These are phyloP conservation scores for Leptoteleia sp. DNA, from an alignment of 1,140 invertebrate species.

Conservation along the genomic window DNA sequence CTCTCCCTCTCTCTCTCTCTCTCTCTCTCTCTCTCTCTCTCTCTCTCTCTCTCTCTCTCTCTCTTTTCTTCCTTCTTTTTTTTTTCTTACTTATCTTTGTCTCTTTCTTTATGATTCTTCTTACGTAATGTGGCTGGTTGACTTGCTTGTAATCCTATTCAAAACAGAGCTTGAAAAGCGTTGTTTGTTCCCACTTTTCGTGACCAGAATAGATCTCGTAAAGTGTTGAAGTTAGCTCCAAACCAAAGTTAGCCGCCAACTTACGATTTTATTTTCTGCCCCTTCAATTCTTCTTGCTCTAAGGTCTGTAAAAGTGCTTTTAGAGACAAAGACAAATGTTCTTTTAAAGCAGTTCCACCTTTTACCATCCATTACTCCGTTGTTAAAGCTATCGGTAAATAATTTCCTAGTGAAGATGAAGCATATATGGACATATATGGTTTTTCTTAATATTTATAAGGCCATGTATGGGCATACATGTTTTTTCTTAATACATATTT, in stretches of 20 bases:
- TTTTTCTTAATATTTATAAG: too few species aligned
- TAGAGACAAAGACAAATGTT: slow-evolving; percentile 37
- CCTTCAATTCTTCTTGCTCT: slow-evolving; percentile 40
- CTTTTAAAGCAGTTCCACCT: slow-evolving; percentile 18
- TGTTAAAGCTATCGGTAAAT: slow-evolving; percentile 19
- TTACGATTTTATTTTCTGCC: slow-evolving; percentile 50
- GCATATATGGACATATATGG: too few species aligned
- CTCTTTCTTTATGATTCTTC: slow-evolving; percentile 3
- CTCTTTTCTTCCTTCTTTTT: neutral
- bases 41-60: too few species aligned
- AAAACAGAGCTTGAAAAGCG: slow-evolving; percentile 48
- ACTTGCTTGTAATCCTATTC: slow-evolving; percentile 36
- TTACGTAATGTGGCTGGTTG: slow-evolving; percentile 11
- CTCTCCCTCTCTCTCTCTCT: too few species aligned
- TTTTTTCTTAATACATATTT: too few species aligned
- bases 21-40: too few species aligned
- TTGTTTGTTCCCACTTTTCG: slow-evolving; percentile 54
- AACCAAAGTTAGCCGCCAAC: slow-evolving; percentile 41
- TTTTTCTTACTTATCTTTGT: neutral
- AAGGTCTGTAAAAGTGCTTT: slow-evolving; percentile 26
- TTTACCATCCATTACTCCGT: slow-evolving; percentile 1
- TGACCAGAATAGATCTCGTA: slow-evolving; percentile 36
- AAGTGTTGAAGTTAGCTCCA: slow-evolving; percentile 41
- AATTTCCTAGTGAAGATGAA: too few species aligned
- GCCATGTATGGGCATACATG: too few species aligned